Base-by-base conservation (phyloP, 2,888 invertebrate species). In the Himalopsyche tibetana region DNA sequence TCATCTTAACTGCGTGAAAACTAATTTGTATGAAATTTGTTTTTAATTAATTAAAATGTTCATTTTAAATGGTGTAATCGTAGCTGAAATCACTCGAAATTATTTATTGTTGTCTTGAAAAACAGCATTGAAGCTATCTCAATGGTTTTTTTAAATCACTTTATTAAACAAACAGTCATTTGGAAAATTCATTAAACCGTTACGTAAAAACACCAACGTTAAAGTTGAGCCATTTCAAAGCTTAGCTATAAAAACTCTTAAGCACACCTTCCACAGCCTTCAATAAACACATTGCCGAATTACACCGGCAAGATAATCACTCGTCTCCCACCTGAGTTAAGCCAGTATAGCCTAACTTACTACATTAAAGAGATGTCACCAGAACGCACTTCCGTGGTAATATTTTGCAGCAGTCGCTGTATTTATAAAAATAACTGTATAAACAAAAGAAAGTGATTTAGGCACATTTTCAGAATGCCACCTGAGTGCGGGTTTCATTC, bases 281-380 rank as follows among this genome's bases (percentile, higher is more conserved):
- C 63, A 63, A 63, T 63, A 63, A 63, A 63, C 63, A 63, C 63
- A 63, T 63, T 63, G 63, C 63, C 63, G 63, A 63, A 63, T 63
- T 63, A 63, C 63, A 63, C 63, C 63, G 19, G 63, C 63, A 63
- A 63, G 63, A 63, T 63, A 63, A 63, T 63, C 63, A 63, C 63
- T 63, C 63, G 63, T 63, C 63, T 63, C 63, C 19, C 63, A 63
- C 63, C 63, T 63, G 63, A 63, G 63, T 63, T 19, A 63, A 63
- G 63, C 63, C 63, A 63, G 63, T 63, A 63, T 3, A 19, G 63
- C 19, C 19, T 6, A 2, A 9, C 63, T 28, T 63, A 63, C 63
- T 19, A 19, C 9, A 63, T 63, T 63, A 63, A 19, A 63, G 63
- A 63, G 63, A 63, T 56, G 56, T 19, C 56, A 9, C 5, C 56